Conservation (phyloP, 37 sponge, comb jelly and placozoan genomes). For the Beroe forskalii region DNA sequence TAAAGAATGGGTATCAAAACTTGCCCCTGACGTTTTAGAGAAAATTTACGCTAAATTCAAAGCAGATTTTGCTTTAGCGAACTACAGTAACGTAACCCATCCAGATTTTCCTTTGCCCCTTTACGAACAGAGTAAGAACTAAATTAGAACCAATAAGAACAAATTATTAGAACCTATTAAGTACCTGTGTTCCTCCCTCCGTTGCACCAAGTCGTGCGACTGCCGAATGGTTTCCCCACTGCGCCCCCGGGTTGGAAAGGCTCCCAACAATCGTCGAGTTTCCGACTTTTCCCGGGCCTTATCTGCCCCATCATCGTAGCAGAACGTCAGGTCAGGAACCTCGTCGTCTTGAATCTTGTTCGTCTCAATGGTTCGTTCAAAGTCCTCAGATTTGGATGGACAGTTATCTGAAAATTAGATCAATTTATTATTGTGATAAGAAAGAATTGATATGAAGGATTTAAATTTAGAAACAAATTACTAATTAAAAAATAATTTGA, state of each 20-base stretch:
- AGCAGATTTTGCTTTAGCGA: not conserved
- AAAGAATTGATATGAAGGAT: no score
- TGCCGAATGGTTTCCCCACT: conserved; percentile 36
- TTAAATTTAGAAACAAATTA: no score
- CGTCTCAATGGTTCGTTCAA: no score
- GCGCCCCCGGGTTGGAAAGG: conserved; percentile 2
- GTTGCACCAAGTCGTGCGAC: conserved; percentile 10
- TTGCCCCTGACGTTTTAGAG: not conserved
- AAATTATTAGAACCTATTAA: no score
- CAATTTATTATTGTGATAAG: no score
- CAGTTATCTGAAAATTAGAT: no score
- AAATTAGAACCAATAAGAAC: no score
- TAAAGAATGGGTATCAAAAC: not conserved
- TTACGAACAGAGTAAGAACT: no score
- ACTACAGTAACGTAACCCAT: conserved; percentile 19
- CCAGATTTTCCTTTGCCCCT: conserved; percentile 37
- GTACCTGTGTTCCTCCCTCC: conserved; percentile 41
- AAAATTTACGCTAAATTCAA: not conserved
- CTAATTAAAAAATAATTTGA: no score
- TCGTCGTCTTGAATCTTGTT: no score
- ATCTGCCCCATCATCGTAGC: conserved; percentile 18
- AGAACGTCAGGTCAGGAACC: not conserved
- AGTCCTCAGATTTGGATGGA: no score
- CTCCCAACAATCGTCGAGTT: not conserved
- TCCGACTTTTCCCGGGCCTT: not conserved